Conservation (phyloP, 2,113 vertebrate genomes). For the Piprites chloris region DNA sequence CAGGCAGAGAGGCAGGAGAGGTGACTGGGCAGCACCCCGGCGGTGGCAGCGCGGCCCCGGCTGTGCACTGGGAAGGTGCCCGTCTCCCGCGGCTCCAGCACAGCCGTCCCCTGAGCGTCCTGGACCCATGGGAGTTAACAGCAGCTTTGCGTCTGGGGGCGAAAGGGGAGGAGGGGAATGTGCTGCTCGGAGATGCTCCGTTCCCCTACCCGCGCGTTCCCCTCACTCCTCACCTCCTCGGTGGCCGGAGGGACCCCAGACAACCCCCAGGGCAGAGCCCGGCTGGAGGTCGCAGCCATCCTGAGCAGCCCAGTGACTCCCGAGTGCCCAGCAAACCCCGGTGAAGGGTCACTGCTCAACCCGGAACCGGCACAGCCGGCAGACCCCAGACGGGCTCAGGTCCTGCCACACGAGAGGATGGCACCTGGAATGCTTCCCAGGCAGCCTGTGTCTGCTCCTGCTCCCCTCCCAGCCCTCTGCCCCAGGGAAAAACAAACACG, state of each 20-base stretch:
- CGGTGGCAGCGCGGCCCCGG: not conserved
- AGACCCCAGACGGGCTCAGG: not conserved
- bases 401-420: not conserved
- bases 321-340: not conserved
- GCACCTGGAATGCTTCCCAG: too few relatives aligned
- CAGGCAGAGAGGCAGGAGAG: not conserved
- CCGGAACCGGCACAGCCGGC: not conserved
- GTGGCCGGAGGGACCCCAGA: not conserved
- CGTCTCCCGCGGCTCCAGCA: not conserved
- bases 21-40: not conserved
- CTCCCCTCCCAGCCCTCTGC: not conserved
- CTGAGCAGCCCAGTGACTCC: not conserved
- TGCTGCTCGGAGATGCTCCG: not conserved
- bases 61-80: fast-evolving
- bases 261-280: not conserved
- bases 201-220: fast-evolving
- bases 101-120: not conserved
- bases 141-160: not conserved
- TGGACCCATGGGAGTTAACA: not conserved
- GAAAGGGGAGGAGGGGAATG: not conserved
- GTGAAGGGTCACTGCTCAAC: not conserved
- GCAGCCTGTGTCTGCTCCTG: not conserved
- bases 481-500: not conserved
- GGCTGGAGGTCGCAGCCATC: fast-evolving
- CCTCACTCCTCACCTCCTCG: fast-evolving